phyloP scores from a whole-genome alignment of 2,888 invertebrate genomes.

The Drosophila borealis region DNA sequence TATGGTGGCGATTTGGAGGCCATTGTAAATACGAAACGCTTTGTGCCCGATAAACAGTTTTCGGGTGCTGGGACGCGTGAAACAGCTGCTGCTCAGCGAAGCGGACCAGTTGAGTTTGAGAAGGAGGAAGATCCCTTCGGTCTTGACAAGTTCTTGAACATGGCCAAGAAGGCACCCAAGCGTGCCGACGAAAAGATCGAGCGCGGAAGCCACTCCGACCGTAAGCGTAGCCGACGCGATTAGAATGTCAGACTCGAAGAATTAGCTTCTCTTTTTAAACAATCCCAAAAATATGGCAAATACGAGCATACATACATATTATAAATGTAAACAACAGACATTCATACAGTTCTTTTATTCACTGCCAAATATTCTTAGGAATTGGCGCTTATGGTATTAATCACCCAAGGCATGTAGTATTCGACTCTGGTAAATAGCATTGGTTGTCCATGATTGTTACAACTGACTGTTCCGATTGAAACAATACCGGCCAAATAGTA shows the following conservation, averaged over 20 bases:
- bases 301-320: constrained; percentile 28
- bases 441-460: constrained; percentile 28
- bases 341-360: constrained; percentile 13
- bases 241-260: constrained; percentile 27
- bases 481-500: constrained; percentile 49
- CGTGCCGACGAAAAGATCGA: constrained; percentile 86
- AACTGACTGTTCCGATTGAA: constrained; percentile 37
- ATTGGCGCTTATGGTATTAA: constrained; percentile 28
- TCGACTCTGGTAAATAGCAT: constrained; percentile 59
- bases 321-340: constrained; percentile 18
- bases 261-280: constrained; percentile 33
- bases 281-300: constrained; percentile 32
- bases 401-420: constrained; percentile 48
- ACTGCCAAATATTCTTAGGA: constrained; percentile 8
- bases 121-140: constrained; percentile 97
- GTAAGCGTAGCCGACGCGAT: constrained; percentile 76
- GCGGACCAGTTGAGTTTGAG: constrained; percentile 98
- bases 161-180: constrained; percentile 94
- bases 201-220: constrained; percentile 72
- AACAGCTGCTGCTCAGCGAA: constrained; percentile 87
- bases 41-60: constrained; percentile 99
- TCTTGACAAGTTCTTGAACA: constrained; percentile 98
- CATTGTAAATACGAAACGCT: constrained; percentile 95
- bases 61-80: constrained; percentile 92
- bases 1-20: constrained; percentile 97